Base-by-base conservation (phyloP, 2,113 vertebrate genomes). In the Dinomys branickii region DNA sequence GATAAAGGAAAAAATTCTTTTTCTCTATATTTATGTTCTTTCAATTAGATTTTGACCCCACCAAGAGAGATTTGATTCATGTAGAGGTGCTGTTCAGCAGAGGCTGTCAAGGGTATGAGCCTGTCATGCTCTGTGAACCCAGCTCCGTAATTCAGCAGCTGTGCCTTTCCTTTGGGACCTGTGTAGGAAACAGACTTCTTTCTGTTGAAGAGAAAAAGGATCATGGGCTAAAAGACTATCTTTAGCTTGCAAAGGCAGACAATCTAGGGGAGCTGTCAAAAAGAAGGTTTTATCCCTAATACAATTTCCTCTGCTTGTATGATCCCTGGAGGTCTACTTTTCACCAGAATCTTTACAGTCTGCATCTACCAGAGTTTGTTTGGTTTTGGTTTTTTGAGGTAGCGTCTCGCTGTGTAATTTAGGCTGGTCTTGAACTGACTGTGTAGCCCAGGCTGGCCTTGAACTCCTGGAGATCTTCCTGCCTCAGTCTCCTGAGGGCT, bases 31-130 rank as follows among this genome's bases (percentile, higher is more conserved):
- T 96, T 44, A 58, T 90, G 38, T 94, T 84, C 14, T 93, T 90
- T 93, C n/a, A 44, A 35, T 97, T 92, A 95, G 38, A 89, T 89
- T 94, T 92, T 89, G 82, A 90, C 50, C 81, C 30, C 47, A 67
- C 61, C 5, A 91, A 85, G 50, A 90, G 13, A 97, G 85, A 90
- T 88, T 95, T 87, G 38, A 58, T 83, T 88, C n/a, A 26, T 8
- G 1, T 63, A 30, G 44, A 19, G 35, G 4, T 85, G 44, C 80
- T 95, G 50, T 65, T 96, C 88, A 93, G 35, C 35, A 87, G 59
- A 96, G 44, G 35, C 69, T 85, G 14, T 93, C 10, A 80, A 91
- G n/a, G n/a, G 81, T 88, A 90, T 71, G 85, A 94, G 65, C 81
- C 5, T 83, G 1, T 80, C 44, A 41, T 33, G 52, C 30, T 92